Evolutionary conservation across 2,888 invertebrate species (phyloP).

Genomic region (Neocrepidodera transversa): DNA sequence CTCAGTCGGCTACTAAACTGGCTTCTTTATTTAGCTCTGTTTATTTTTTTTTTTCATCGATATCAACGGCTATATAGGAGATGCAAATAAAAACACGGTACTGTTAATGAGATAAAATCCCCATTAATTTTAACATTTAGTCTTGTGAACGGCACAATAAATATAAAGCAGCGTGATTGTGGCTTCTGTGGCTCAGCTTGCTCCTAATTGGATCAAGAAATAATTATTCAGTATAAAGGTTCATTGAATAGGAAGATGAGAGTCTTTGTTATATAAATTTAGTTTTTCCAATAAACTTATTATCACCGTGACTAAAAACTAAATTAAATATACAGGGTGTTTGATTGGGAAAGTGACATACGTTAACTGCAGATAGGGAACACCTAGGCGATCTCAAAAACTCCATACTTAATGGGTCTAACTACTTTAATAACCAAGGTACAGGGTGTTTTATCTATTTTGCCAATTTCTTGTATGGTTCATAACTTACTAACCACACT

Average conservation of each 20-base stretch:
- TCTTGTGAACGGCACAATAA: constrained; percentile 52
- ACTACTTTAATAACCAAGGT: no score
- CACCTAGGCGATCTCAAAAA: no score
- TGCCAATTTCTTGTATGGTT: no score
- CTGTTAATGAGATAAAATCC: constrained; percentile 56
- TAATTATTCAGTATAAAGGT: constrained; percentile 48
- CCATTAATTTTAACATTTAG: constrained; percentile 56
- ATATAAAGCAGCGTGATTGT: constrained; percentile 54
- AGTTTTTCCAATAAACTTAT: no score
- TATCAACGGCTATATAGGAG: constrained; percentile 27
- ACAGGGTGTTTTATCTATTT: no score
- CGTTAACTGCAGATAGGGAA: no score
- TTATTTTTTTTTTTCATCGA: constrained; percentile 26
- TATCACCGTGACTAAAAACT: no score
- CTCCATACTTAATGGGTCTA: no score
- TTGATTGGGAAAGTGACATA: no score
- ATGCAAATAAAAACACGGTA: constrained; percentile 47
- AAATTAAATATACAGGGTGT: no score
- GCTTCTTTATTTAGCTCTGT: constrained; percentile 8
- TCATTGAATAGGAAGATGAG: not conserved
- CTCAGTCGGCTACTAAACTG: constrained; percentile 9
- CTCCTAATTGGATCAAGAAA: constrained; percentile 56
- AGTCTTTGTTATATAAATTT: no score
- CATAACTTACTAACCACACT: no score
- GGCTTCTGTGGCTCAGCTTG: constrained; percentile 49